Evolutionary conservation across 2,113 vertebrate genomes (phyloP).

Genomic region (Cyphomyrus plagiostoma): DNA sequence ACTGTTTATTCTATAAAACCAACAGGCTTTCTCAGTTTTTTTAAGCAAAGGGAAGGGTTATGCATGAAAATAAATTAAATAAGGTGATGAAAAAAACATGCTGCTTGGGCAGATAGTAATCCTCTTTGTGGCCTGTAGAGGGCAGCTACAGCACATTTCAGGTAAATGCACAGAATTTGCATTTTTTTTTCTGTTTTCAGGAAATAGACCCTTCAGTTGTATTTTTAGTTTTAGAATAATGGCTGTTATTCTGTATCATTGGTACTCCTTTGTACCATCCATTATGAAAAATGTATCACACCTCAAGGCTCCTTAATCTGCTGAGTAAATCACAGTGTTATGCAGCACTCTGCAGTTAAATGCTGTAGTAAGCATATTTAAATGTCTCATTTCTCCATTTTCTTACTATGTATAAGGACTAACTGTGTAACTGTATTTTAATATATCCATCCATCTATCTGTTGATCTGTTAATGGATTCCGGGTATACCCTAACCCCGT

Average conservation of each 20-base stretch:
- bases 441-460: neutral
- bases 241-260: neutral
- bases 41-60: neutral
- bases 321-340: neutral
- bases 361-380: neutral
- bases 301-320: neutral
- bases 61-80: neutral
- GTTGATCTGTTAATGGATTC: neutral
- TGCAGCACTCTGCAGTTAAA: neutral
- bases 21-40: neutral
- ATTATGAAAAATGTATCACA: neutral
- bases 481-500: neutral
- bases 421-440: neutral
- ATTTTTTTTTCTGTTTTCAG: neutral
- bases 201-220: neutral
- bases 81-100: neutral
- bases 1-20: neutral
- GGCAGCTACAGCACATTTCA: neutral
- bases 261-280: neutral
- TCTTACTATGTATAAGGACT: neutral
- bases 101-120: neutral
- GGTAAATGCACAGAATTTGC: neutral
- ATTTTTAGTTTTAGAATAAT: conserved; percentile 1
- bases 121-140: neutral
- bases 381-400: neutral